Evolutionary conservation across 1,140 invertebrate species (phyloP), one percentile per base, ranked within the genome.

Genomic region (Ridgeia piscesae): DNA sequence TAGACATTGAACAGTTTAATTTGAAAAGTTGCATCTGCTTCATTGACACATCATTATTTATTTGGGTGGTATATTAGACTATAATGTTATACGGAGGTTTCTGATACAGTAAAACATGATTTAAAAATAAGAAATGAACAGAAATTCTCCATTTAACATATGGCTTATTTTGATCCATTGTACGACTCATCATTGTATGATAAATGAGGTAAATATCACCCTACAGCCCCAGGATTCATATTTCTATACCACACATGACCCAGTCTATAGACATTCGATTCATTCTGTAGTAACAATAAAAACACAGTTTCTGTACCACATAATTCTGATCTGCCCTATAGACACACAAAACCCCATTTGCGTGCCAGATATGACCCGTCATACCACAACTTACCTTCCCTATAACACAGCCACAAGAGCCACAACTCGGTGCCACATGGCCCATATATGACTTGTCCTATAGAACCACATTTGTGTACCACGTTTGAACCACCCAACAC

Each of bases 391-490:
- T 42, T 42, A 42, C 42, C 42, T 42, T 42, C 27, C 58, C 58
- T 77, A 77, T n/a, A n/a, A n/a, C n/a, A n/a, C 58, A 77, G 58
- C 14, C 91, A 91, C 34, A 92, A 88, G 91, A 91, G 92, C 92
- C 93, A 93, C 31, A 93, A 92, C 93, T 93, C 89, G 93, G 92
- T 21, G 93, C 89, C 92, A 93, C 93, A 89, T n/a, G n/a, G n/a
- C n/a, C n/a, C n/a, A n/a, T n/a, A n/a, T 91, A 93, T 8, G 93
- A 93, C 31, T 92, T 92, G 35, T 93, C 93, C 58, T 77, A 77
- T 31, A 77, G 58, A 77, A 77, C 58, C 58, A 77, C 58, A 77
- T 77, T 4, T 77, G 58, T 77, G 6, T 31, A 77, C 8, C 58
- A 77, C 58, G 17, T 21, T 21, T 17, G 58, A 77, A 4, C 58